phyloP scores from a whole-genome alignment of 2,113 vertebrate species.

The Perca flavescens region DNA sequence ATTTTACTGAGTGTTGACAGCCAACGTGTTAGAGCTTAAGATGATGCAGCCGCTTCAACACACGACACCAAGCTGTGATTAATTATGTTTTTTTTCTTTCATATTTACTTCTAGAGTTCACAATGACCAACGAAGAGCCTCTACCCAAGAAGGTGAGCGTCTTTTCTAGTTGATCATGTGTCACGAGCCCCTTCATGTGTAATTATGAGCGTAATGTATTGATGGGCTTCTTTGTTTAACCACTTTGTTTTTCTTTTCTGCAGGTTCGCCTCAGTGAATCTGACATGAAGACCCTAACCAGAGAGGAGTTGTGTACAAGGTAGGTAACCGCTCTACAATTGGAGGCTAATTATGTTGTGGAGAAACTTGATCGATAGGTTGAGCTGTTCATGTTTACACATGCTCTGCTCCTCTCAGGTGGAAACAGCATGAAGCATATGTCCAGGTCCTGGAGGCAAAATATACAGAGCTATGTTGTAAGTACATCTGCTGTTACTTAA shows the following conservation, averaged over 20 bases:
- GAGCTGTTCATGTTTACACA: slow-evolving; percentile 25
- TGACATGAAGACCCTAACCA: slow-evolving; percentile 96
- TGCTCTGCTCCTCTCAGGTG: slow-evolving; percentile 85
- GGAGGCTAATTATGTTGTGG: not conserved
- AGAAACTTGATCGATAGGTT: not conserved
- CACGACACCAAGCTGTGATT: slow-evolving; percentile 16
- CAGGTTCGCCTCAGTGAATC: slow-evolving; percentile 98
- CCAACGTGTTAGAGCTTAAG: not conserved
- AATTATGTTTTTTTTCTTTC: slow-evolving; percentile 13
- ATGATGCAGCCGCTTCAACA: slow-evolving; percentile 37
- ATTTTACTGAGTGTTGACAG: slow-evolving; percentile 24
- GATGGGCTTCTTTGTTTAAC: not conserved
- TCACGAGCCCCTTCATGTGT: not conserved
- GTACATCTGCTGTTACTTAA: slow-evolving; percentile 72
- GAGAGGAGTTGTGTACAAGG: slow-evolving; percentile 96
- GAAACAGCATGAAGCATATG: slow-evolving; percentile 97
- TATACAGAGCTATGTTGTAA: slow-evolving; percentile 98
- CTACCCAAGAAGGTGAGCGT: slow-evolving; percentile 95
- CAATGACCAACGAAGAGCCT: slow-evolving; percentile 99
- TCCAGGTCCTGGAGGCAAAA: slow-evolving; percentile 98
- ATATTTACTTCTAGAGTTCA: slow-evolving; percentile 83
- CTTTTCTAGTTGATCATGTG: not conserved
- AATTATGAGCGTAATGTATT: not conserved
- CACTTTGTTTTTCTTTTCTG: not conserved
- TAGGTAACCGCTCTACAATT: slow-evolving; percentile 66